These are phyloP conservation scores for Macrosiphum euphorbiae DNA, from an alignment of 2,888 invertebrate genomes.

Conservation along the genomic window DNA sequence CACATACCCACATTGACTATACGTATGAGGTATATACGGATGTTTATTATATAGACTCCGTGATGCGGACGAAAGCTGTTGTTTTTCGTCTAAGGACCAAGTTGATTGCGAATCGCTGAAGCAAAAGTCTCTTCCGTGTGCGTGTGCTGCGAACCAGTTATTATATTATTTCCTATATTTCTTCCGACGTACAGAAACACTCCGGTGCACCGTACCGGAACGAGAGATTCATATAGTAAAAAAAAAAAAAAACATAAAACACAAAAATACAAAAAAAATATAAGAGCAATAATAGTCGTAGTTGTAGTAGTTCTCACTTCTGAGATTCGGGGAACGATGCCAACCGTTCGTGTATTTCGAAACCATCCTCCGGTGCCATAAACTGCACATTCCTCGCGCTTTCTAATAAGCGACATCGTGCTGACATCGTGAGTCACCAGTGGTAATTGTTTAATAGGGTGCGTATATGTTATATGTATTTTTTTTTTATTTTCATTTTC, in stretches of 20 bases:
- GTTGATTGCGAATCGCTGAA: slow-evolving; percentile 63
- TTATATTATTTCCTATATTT: slow-evolving; percentile 63
- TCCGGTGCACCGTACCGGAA: slow-evolving; percentile 36
- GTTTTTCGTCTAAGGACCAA: slow-evolving; percentile 60
- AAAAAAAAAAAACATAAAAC: neutral
- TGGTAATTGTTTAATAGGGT: neutral
- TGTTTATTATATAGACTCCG: slow-evolving; percentile 55
- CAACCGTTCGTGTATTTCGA: neutral
- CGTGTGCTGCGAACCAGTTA: slow-evolving; percentile 64
- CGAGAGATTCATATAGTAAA: slow-evolving; percentile 15
- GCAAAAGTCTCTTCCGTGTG: slow-evolving; percentile 61
- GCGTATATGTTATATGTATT: neutral
- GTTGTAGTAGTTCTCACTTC: neutral
- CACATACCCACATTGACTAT: neutral
- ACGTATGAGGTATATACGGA: neutral
- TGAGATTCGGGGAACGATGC: slow-evolving; percentile 6
- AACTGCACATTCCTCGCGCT: neutral
- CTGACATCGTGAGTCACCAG: neutral
- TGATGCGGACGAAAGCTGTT: slow-evolving; percentile 63
- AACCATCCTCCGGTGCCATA: neutral
- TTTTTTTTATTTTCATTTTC: neutral
- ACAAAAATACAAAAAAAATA: neutral
- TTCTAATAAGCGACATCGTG: neutral
- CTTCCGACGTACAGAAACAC: slow-evolving; percentile 40
- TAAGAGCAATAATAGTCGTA: neutral